Evolutionary conservation across 1,140 invertebrate genomes (phyloP), one percentile per base, ranked within the genome.

Genomic region (Stegodyphus mimosarum): DNA sequence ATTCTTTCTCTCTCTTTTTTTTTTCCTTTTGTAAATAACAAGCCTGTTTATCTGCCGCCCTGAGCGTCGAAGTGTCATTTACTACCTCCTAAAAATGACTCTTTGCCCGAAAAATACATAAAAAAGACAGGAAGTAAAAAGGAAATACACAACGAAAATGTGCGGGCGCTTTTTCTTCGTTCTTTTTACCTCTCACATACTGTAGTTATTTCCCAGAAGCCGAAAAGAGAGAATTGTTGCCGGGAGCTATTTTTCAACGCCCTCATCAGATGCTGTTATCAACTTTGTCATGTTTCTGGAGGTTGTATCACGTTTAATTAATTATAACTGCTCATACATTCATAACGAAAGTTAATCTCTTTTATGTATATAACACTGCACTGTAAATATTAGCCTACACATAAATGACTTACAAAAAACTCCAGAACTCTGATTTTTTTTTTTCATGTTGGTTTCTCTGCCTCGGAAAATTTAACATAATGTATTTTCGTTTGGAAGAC

Each of bases 51-150:
- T 67, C 64, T 67, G 64, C 64, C 13, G 64, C 64, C 64, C n/a
- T 67, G 64, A 67, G 64, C 64, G 64, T 67, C 64, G 64, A 67
- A 67, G 64, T 67, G 64, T 67, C 64, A 67, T 67, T 67, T 67
- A 67, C 11, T 67, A 67, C 64, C 64, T 67, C 64, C 55, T 67
- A 67, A 67, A 67, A 67, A 67, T 67, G 64, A 67, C 64, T 67
- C 64, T 67, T 67, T 17, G 64, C 64, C 64, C 11, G 64, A 67
- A 67, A 67, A 67, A 67, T 67, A 67, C 64, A 67, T 67, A 67
- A 67, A 67, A 67, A 67, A 67, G 64, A n/a, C 7, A 18, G 17
- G n/a, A 67, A 17, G n/a, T 7, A 67, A n/a, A 18, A 67, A 18
- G 64, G 17, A 67, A 67, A 67, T 67, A 17, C 64, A 67, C 64